A percentile compares a stretch with the other conserved stretches of the same genome.
These are phyloP conservation scores for Melierax canorus DNA, from an alignment of 2,113 vertebrate species.

Conservation along the genomic window DNA sequence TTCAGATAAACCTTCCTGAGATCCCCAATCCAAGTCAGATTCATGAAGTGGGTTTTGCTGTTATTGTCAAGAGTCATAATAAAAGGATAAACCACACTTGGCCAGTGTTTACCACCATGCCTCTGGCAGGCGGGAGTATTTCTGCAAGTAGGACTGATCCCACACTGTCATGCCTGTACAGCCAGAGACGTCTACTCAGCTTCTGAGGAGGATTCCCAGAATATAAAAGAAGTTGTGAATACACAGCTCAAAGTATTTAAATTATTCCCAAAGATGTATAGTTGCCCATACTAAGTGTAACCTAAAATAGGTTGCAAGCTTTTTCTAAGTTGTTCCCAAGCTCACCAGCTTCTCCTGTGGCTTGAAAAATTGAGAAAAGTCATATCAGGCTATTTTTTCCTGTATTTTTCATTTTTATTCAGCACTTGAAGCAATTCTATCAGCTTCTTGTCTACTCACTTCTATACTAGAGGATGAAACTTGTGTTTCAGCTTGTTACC, in stretches of 20 bases:
- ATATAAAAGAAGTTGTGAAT: neutral
- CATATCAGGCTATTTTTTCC: neutral
- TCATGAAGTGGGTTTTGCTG: neutral
- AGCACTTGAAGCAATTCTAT: neutral
- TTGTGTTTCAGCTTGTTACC: neutral
- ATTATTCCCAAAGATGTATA: neutral
- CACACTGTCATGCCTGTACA: neutral
- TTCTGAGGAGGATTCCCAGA: neutral
- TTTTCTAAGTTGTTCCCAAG: neutral
- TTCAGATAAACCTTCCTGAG: fast-evolving
- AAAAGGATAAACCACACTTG: neutral
- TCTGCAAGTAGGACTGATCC: neutral
- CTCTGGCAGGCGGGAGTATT: neutral
- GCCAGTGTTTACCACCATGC: neutral
- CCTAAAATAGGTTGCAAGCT: neutral
- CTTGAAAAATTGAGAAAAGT: neutral
- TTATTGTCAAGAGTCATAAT: neutral
- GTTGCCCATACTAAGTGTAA: neutral
- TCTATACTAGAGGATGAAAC: neutral
- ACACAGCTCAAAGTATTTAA: neutral
- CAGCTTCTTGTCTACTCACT: neutral
- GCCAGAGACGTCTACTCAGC: neutral
- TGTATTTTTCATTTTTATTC: neutral
- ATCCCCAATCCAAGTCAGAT: fast-evolving
- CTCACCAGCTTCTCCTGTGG: neutral